Conservation (phyloP, 2,888 invertebrate species). For the Capitulum mitella region DNA sequence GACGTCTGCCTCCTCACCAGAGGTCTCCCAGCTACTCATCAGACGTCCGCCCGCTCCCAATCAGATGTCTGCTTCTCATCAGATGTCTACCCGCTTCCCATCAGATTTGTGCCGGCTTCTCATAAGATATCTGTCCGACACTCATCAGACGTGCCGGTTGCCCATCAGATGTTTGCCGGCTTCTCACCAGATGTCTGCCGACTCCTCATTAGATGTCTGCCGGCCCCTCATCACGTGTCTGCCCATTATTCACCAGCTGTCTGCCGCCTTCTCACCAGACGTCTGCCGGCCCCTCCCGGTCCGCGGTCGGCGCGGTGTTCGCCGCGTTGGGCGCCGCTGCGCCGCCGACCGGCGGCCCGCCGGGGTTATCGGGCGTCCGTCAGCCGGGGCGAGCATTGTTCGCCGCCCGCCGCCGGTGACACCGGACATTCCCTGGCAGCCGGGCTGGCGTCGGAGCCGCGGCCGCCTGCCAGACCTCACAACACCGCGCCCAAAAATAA, state of each 20-base stretch:
- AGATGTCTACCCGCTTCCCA: too few species aligned
- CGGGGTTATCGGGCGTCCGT: not conserved
- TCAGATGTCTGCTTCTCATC: too few species aligned
- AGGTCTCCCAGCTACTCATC: too few species aligned
- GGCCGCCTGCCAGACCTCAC: not conserved
- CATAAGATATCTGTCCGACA: too few species aligned
- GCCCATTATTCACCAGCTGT: not conserved
- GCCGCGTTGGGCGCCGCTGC: not conserved
- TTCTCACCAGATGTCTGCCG: too few species aligned
- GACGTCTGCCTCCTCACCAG: too few species aligned
- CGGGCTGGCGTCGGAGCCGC: not conserved
- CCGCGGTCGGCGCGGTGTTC: not conserved
- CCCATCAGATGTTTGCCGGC: too few species aligned
- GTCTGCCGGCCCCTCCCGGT: not conserved
- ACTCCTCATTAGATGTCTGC: not conserved
- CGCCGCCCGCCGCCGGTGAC: not conserved
- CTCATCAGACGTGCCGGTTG: too few species aligned
- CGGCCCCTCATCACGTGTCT: not conserved
- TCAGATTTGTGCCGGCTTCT: too few species aligned
- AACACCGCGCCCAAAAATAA: not conserved
- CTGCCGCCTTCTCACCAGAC: not conserved
- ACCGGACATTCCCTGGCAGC: conserved; percentile 21
- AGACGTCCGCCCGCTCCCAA: too few species aligned
- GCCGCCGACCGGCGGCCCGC: not conserved
- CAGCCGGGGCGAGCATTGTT: not conserved